phyloP scores from a whole-genome alignment of 2,113 vertebrate genomes.

The pig (Sus scrofa) region T2T-Sscrofa CM000815.6:131878001-131878500 shows the following conservation, averaged over 20 bases:
- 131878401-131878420: conserved; percentile 74
- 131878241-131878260: conserved; percentile 89
- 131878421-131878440: conserved; percentile 32
- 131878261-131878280: conserved; percentile 85
- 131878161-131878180: conserved; percentile 92
- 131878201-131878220: conserved; percentile 95
- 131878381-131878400: conserved; percentile 78
- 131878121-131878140: conserved; percentile 94
- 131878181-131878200: conserved; percentile 91
- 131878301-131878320: conserved; percentile 82
- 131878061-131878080: conserved; percentile 91
- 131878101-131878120: conserved; percentile 94
- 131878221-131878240: conserved; percentile 90
- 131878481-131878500: conserved; percentile 75
- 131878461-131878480: conserved; percentile 73
- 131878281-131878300: conserved; percentile 87
- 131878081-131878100: conserved; percentile 93
- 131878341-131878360: conserved; percentile 69
- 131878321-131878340: conserved; percentile 83
- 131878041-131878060: conserved; percentile 89
- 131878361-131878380: conserved; percentile 84
- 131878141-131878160: conserved; percentile 93
- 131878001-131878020: conserved; percentile 91
- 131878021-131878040: conserved; percentile 91
- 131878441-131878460: conserved; percentile 57